These are phyloP conservation scores for Drosophila kambysellisi DNA, from an alignment of 2,888 invertebrate species.

Conservation along the genomic window DNA sequence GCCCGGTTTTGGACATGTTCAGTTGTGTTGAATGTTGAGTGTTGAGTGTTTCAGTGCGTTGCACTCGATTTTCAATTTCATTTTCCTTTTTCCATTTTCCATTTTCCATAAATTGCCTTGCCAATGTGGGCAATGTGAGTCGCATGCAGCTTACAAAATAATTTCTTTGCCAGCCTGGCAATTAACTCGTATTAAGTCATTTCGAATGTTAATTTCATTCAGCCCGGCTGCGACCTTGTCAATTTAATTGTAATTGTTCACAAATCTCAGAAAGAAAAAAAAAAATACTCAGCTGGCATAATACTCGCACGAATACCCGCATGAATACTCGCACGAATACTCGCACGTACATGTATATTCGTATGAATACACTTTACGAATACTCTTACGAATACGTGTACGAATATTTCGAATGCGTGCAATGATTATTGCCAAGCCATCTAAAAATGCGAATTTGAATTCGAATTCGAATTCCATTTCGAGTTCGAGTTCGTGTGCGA, in stretches of 20 bases:
- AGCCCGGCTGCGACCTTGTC: constrained; percentile 65
- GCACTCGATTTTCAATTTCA: constrained; percentile 43
- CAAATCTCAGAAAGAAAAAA: constrained; percentile 8
- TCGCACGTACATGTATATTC: background rate
- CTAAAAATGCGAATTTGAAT: background rate
- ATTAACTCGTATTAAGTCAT: constrained; percentile 70
- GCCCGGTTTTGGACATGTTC: constrained; percentile 14
- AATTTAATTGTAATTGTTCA: constrained; percentile 60
- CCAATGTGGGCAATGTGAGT: constrained; percentile 19
- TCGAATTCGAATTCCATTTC: constrained; percentile 4
- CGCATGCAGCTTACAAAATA: constrained; percentile 9
- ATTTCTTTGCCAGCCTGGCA: constrained; percentile 37
- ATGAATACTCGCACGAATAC: background rate
- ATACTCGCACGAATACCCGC: background rate
- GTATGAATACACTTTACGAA: background rate
- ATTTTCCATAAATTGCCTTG: background rate
- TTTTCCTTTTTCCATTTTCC: constrained; percentile 5
- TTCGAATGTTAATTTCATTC: constrained; percentile 63
- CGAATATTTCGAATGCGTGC: background rate
- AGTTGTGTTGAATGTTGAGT: constrained; percentile 26
- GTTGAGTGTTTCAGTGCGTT: constrained; percentile 32
- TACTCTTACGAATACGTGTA: background rate
- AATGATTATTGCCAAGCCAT: background rate
- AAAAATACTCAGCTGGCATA: background rate
- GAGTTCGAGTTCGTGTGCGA: constrained; percentile 27